Evolutionary conservation across 2,888 invertebrate species (phyloP).

Genomic region (Stenodera caucasica): DNA sequence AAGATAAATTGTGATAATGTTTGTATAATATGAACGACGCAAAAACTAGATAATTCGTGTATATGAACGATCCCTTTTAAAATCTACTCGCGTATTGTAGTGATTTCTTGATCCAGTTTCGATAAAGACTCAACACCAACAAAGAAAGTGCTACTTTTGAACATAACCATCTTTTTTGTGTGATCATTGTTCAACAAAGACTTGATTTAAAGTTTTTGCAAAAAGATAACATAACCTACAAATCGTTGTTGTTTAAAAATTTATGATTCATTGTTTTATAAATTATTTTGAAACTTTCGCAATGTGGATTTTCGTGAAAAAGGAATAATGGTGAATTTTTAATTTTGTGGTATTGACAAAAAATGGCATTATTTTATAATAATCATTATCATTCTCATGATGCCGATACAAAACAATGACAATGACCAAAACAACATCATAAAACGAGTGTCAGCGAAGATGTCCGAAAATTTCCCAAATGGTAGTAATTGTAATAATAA

Average conservation of each 20-base stretch:
- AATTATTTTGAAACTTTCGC: not conserved
- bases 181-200: no score
- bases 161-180: not conserved
- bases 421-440: constrained; percentile 53
- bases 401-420: constrained; percentile 37
- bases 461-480: constrained; percentile 55
- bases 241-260: not conserved
- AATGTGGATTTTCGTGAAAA: not conserved
- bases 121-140: not conserved
- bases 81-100: not conserved
- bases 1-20: no score
- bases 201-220: no score
- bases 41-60: not conserved
- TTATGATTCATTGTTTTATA: not conserved
- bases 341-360: not conserved
- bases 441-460: constrained; percentile 54
- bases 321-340: not conserved
- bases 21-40: not conserved
- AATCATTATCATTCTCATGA: constrained; percentile 15
- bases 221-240: not conserved
- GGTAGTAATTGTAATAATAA: no score
- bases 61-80: not conserved
- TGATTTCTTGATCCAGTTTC: not conserved
- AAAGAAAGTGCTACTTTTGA: not conserved
- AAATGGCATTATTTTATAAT: not conserved